phyloP scores from a whole-genome alignment of 2,113 vertebrate species.

The Embiotoca jacksoni region DNA sequence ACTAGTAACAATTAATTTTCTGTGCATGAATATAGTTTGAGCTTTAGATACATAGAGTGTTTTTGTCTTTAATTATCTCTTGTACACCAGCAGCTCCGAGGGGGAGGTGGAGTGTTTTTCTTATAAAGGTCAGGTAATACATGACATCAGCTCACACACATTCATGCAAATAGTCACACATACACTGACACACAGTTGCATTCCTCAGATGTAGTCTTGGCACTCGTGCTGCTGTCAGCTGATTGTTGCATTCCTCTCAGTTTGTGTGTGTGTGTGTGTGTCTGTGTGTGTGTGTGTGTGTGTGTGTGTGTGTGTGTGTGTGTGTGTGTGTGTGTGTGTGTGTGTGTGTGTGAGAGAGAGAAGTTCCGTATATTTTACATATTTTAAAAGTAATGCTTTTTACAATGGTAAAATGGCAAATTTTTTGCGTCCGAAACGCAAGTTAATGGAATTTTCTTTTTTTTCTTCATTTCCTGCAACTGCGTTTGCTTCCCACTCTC shows the following conservation, averaged over 20 bases:
- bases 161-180: constrained; percentile 7
- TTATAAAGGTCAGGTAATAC: constrained; percentile 11
- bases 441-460: too few species aligned
- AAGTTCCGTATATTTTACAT: too few species aligned
- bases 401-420: too few species aligned
- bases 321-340: too few species aligned
- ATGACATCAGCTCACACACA: constrained; percentile 2
- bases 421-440: too few species aligned
- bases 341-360: too few species aligned
- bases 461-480: too few species aligned
- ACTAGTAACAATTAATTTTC: too few species aligned
- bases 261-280: constrained; percentile 11
- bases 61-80: not conserved
- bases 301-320: too few species aligned
- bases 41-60: not conserved
- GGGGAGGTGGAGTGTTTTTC: constrained; percentile 33
- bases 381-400: too few species aligned
- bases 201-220: constrained; percentile 73
- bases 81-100: not conserved
- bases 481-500: too few species aligned
- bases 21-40: not conserved
- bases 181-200: constrained; percentile 46
- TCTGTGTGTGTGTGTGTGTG: too few species aligned
- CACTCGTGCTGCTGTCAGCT: constrained; percentile 58
- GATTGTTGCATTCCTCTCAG: constrained; percentile 65